phyloP scores from a whole-genome alignment of 2,888 invertebrate genomes.

The Epistrophe eligans region DNA sequence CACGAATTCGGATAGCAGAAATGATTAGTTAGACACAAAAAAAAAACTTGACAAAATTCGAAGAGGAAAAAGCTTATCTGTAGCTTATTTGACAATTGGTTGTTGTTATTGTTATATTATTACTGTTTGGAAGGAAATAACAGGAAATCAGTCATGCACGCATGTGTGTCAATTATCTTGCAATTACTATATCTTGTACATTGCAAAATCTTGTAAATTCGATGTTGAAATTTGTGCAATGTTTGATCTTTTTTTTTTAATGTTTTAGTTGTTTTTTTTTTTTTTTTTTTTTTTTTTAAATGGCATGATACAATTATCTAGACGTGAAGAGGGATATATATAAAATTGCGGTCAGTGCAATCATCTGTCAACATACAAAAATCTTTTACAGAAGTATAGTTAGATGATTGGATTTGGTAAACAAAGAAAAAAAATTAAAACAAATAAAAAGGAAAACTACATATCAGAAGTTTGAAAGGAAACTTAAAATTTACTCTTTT shows the following conservation, averaged over 20 bases:
- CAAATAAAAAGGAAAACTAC: neutral
- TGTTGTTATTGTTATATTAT: neutral
- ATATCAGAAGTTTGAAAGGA: neutral
- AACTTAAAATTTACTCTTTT: neutral
- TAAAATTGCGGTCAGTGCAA: slow-evolving; percentile 67
- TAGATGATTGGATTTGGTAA: slow-evolving; percentile 35
- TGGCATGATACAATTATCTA: slow-evolving; percentile 50
- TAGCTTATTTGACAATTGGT: slow-evolving; percentile 9
- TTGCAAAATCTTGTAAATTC: slow-evolving; percentile 55
- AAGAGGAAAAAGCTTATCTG: neutral
- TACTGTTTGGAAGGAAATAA: slow-evolving; percentile 14
- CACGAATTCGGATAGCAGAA: slow-evolving; percentile 41
- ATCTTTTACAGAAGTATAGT: neutral
- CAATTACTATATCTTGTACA: slow-evolving; percentile 62
- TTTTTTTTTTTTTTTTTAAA: slow-evolving; percentile 26
- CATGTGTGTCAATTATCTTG: slow-evolving; percentile 72
- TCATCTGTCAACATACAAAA: slow-evolving; percentile 63
- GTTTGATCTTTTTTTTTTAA: slow-evolving; percentile 47
- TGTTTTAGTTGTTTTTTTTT: slow-evolving; percentile 25
- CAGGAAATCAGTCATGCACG: slow-evolving; percentile 67
- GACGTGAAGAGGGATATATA: slow-evolving; percentile 33
- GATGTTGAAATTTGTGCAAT: slow-evolving; percentile 59
- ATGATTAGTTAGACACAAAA: neutral
- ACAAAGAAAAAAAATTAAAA: slow-evolving; percentile 18
- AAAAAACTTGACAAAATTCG: slow-evolving; percentile 10